phyloP scores from a whole-genome alignment of 2,888 invertebrate genomes.

The Hyalella azteca region DNA sequence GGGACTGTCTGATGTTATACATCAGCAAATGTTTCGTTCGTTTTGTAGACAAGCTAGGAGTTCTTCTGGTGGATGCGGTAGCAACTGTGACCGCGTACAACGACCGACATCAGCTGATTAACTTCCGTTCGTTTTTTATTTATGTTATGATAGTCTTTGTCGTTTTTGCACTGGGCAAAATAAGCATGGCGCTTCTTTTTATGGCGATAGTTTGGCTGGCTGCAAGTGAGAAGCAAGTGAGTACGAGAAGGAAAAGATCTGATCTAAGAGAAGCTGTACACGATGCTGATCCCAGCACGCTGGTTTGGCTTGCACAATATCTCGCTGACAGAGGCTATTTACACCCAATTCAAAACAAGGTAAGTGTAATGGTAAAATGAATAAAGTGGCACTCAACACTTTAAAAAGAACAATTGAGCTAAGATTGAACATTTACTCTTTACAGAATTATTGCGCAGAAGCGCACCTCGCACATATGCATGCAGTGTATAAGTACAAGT shows the following conservation, averaged over 20 bases:
- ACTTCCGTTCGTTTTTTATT: neutral
- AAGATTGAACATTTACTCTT: no score
- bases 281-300: neutral
- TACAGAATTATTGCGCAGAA: no score
- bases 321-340: neutral
- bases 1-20: neutral
- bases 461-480: no score
- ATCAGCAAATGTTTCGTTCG: neutral
- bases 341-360: neutral
- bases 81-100: neutral
- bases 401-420: no score
- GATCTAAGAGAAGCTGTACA: neutral
- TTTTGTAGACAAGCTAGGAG: neutral
- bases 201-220: neutral
- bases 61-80: neutral
- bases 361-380: neutral
- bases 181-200: neutral
- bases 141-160: neutral
- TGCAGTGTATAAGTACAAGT: no score
- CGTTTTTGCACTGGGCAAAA: neutral
- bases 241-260: neutral
- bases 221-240: neutral
- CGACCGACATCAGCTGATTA: neutral
- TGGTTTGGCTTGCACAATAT: slow-evolving; percentile 11
- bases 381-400: no score